phyloP scores from a whole-genome alignment of 1,140 invertebrate genomes.

The Drosophila malerkotliana region DNA sequence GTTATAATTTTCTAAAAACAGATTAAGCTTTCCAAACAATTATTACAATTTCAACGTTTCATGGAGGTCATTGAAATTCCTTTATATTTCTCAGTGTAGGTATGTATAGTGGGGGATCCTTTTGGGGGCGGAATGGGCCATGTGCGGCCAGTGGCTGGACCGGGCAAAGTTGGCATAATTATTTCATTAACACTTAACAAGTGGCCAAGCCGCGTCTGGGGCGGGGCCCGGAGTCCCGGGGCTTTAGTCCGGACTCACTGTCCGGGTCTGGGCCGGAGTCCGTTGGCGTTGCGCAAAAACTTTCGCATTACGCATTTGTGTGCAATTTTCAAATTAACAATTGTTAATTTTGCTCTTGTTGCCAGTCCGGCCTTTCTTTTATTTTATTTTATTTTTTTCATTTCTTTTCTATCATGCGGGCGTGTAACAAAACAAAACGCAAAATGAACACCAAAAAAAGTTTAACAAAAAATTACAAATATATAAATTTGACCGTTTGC shows the following conservation, averaged over 20 bases:
- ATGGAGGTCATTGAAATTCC: not conserved
- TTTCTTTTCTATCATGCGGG: slow-evolving; percentile 55
- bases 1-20: too few relatives aligned
- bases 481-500: slow-evolving; percentile 74
- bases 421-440: slow-evolving; percentile 51
- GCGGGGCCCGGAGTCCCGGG: slow-evolving; percentile 13
- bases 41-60: too few relatives aligned
- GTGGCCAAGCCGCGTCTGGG: slow-evolving; percentile 60
- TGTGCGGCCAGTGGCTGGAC: slow-evolving; percentile 39
- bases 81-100: slow-evolving; percentile 2
- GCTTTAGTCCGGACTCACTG: slow-evolving; percentile 2
- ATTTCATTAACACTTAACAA: slow-evolving; percentile 83
- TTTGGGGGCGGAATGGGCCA: slow-evolving; percentile 22
- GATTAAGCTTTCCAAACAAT: too few relatives aligned
- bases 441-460: slow-evolving; percentile 52
- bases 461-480: slow-evolving; percentile 40
- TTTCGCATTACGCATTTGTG: slow-evolving; percentile 81
- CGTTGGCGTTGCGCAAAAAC: slow-evolving; percentile 56
- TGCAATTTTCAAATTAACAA: slow-evolving; percentile 83
- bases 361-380: slow-evolving; percentile 21
- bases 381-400: slow-evolving; percentile 9
- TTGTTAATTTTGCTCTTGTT: slow-evolving; percentile 76
- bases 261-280: slow-evolving; percentile 8
- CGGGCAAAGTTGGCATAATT: slow-evolving; percentile 78
- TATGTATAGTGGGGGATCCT: slow-evolving; percentile 12